Evolutionary conservation across 2,113 vertebrate species (phyloP).

Genomic region (Pongo pygmaeus): DNA sequence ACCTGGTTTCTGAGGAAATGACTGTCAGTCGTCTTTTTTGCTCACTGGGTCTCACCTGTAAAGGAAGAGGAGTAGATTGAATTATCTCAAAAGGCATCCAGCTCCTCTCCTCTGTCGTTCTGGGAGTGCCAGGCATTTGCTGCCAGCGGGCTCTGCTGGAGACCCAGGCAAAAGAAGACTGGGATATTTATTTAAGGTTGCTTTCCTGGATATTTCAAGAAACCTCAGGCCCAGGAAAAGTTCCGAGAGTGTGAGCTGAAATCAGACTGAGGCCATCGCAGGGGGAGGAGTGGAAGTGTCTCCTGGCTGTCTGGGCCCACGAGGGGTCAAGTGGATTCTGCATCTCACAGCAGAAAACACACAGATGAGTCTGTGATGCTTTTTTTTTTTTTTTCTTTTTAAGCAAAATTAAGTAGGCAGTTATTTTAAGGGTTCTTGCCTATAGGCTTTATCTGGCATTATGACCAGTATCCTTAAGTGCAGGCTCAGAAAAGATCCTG

Average conservation of each 20-base stretch:
- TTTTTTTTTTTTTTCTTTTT: background rate
- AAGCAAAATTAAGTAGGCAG: slow-evolving; percentile 14
- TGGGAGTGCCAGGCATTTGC: background rate
- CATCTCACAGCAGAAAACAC: background rate
- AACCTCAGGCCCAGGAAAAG: background rate
- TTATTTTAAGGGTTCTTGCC: slow-evolving; percentile 7
- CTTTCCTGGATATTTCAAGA: background rate
- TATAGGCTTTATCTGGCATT: background rate
- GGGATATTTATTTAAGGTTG: background rate
- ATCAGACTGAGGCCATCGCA: background rate
- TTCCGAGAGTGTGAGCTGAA: background rate
- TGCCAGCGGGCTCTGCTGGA: background rate
- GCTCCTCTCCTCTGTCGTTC: background rate
- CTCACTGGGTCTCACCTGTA: background rate
- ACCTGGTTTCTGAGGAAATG: background rate
- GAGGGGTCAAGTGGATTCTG: background rate
- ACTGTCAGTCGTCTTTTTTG: background rate
- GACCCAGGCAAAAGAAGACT: background rate
- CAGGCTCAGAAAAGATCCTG: background rate
- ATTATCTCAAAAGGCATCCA: background rate
- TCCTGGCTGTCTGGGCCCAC: background rate
- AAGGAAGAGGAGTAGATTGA: background rate
- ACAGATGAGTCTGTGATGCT: background rate
- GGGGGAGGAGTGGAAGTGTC: background rate
- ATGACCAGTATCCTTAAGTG: background rate